Conservation (phyloP, 2,113 vertebrate species). For the Isichthys henryi region DNA sequence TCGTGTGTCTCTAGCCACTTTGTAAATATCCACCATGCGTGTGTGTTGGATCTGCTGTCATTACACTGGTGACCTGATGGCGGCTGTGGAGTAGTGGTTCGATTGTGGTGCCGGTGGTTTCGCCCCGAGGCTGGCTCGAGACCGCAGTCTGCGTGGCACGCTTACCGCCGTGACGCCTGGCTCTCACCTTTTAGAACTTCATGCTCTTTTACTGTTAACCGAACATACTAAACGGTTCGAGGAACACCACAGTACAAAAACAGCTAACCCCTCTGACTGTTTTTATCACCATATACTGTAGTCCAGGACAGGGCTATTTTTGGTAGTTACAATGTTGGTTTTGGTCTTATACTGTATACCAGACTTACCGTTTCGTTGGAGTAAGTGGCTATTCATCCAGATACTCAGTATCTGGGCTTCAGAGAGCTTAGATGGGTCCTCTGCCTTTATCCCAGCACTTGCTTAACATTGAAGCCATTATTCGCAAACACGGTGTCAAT, state of each 20-base stretch:
- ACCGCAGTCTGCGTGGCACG: neutral
- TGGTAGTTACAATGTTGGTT: neutral
- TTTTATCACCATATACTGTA: neutral
- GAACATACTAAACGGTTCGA: neutral
- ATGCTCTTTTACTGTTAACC: neutral
- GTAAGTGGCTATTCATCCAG: neutral
- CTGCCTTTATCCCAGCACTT: neutral
- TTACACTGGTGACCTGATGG: neutral
- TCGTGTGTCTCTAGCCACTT: too few species aligned
- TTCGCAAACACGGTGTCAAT: neutral
- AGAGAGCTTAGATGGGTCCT: neutral
- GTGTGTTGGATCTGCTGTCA: neutral
- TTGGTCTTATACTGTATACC: neutral
- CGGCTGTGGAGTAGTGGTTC: neutral
- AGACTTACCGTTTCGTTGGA: neutral
- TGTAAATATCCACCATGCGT: too few species aligned
- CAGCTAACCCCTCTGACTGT: neutral
- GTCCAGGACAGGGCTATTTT: neutral
- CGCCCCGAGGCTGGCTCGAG: neutral
- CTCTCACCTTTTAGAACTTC: neutral
- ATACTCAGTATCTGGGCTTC: neutral
- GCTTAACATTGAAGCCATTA: neutral
- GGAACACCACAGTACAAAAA: neutral
- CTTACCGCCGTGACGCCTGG: neutral
- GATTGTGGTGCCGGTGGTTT: neutral